Evolutionary conservation across 2,888 invertebrate genomes (phyloP), one percentile per base, ranked within the genome.

Genomic region (Cataglyphis altisquamis): DNA sequence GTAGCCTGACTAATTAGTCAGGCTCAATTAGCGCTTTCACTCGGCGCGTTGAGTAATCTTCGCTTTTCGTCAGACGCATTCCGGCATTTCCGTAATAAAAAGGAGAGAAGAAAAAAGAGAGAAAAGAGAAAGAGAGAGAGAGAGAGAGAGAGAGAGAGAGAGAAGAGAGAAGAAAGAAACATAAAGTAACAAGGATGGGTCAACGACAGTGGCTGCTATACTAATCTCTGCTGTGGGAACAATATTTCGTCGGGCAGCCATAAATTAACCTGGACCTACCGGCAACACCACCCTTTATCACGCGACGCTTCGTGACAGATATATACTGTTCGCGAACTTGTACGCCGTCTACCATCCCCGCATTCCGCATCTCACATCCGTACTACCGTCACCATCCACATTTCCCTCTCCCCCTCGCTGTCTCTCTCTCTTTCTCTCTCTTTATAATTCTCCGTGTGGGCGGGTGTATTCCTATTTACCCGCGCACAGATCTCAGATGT

Each of bases 141-240:
- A 32, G 32, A 32, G 21, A 21, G 21, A 21, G 21, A 21, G 21
- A 21, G 21, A 21, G 21, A 21, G 21, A 21, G 21, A 21, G 21
- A 21, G 57, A 72, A 10, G 21, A 70, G 72, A 60, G 57, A 72
- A 57, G 52, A 83, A 80, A 67, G 55, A 39, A 73, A 39, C 41
- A 75, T 73, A 82, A 78, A 84, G 57, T 45, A 82, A 64, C 68
- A 74, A 72, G 72, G 68, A 82, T 29, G 75, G 78, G 83, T 70
- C 86, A 87, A 87, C 82, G 88, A 89, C 85, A 80, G 83, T 84
- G 77, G 64, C 21, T 63, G 80, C 86, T 81, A 75, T 87, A 91
- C 89, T 91, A 91, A 91, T 91, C 91, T 91, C 91, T 90, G 89
- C 87, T 88, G 89, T 88, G 89, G 89, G 89, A 91, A 91, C 90